phyloP scores from a whole-genome alignment of 2,888 invertebrate species.

The Hartigia nigra region DNA sequence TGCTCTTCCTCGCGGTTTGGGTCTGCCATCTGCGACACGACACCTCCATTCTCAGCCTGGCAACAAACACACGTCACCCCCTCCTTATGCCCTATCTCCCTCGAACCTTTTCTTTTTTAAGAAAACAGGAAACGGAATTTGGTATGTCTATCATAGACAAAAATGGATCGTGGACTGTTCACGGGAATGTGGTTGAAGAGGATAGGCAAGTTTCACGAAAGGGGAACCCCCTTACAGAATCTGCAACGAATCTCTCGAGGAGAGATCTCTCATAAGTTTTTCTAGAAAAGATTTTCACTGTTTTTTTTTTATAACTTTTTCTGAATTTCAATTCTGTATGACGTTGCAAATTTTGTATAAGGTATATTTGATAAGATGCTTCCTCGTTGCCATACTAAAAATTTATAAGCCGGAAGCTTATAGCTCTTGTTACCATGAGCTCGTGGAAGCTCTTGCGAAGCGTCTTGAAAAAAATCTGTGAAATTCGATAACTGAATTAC shows the following conservation, averaged over 20 bases:
- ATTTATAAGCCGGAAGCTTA: not conserved
- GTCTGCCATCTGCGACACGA: slow-evolving; percentile 93
- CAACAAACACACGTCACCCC: slow-evolving; percentile 70
- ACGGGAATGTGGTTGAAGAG: not conserved
- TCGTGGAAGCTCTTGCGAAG: not conserved
- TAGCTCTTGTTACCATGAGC: not conserved
- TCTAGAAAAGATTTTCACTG: not conserved
- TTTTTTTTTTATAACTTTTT: not conserved
- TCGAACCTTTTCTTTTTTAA: slow-evolving; percentile 26
- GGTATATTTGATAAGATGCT: not conserved
- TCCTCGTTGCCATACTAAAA: not conserved
- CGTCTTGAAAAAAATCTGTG: not conserved
- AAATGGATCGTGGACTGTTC: not conserved
- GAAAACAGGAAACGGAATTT: not conserved
- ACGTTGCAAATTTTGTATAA: not conserved
- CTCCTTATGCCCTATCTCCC: slow-evolving; percentile 61
- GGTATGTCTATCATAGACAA: not conserved
- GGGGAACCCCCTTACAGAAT: not conserved
- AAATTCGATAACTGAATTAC: not conserved
- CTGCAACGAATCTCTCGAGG: not conserved
- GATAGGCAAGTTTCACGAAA: not conserved
- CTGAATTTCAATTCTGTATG: not conserved
- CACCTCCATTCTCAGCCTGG: slow-evolving; percentile 78
- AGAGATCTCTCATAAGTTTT: not conserved
- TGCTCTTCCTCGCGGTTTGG: slow-evolving; percentile 96